Evolutionary conservation across 2,797 vertebrate genomes (phyloP), one percentile per base, ranked within the genome.

Genomic region (Anguilla anguilla): DNA sequence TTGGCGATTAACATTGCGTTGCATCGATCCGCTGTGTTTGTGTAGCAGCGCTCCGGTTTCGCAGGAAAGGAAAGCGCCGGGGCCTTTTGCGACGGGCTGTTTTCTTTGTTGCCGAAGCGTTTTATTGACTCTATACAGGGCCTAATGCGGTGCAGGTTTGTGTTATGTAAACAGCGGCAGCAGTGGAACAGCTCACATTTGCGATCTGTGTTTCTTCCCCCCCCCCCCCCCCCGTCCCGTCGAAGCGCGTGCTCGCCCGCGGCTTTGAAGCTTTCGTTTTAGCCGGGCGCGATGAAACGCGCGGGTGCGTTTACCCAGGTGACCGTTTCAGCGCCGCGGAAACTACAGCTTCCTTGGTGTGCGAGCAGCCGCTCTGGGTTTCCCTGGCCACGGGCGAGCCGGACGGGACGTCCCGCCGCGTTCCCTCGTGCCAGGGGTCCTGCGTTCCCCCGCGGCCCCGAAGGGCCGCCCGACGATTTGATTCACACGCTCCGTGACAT

Each of bases 401-500:
- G 59, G 46, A 28, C 35, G 61, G 81, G 13, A 19, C 13, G 6
- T 25, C 69, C 57, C 69, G 25, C 13, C 2, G 31, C 3, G 11
- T 43, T 77, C 13, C 9, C 57, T 6, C 10, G 31, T 43, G 84
- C 55, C 11, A 49, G 19, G 15, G 22, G 57, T n/a, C 72, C 13
- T 10, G 39, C 19, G 59, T 88, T 83, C 82, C 82, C 59, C 10
- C 13, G 31, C 43, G 69, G 79, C 51, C 85, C 51, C 15, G 15
- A 15, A 22, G 74, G 25, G 31, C 77, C 15, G 35, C 85, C 49
- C 59, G 28, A 49, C 28, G 5, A 67, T 39, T 64, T 84, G 85
- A 87, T 84, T 86, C 86, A 89, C 69, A 88, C 84, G 35, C 49
- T 49, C 83, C 79, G 59, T 28, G 88, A 61, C 88, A 86, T 85